Conservation (phyloP, 37 sponge, comb jelly and placozoan genomes). For the Cliona cf. orientalis region DNA sequence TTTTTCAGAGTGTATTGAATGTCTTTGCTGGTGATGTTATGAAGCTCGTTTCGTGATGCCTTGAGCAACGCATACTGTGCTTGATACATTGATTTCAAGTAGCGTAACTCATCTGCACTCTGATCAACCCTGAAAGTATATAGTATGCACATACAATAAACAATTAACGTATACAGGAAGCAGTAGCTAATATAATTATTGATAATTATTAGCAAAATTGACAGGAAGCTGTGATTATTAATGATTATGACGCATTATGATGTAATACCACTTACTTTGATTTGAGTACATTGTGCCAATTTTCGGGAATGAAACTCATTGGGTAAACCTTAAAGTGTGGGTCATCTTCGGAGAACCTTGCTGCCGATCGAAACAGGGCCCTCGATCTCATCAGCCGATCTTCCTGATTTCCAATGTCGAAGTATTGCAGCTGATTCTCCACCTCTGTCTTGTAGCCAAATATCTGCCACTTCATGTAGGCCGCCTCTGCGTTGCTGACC, state of each 20-base stretch:
- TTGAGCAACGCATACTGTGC: constrained; percentile 27
- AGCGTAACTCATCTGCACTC: constrained; percentile 24
- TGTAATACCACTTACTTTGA: constrained; percentile 1
- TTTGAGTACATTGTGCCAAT: constrained; percentile 11
- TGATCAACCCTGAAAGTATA: constrained; percentile 16
- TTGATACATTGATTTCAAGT: neutral
- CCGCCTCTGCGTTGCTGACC: constrained; percentile 13
- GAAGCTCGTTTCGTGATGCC: constrained; percentile 10
- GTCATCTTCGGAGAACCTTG: neutral
- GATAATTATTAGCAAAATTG: no score
- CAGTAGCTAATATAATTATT: no score
- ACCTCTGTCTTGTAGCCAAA: constrained; percentile 39
- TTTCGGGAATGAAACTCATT: neutral
- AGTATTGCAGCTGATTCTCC: constrained; percentile 31
- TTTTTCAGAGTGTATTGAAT: neutral
- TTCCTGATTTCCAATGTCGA: constrained; percentile 28
- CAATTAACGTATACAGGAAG: no score
- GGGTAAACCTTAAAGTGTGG: constrained; percentile 8
- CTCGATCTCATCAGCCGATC: constrained; percentile 1
- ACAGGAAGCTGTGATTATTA: no score
- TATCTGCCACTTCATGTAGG: constrained; percentile 16
- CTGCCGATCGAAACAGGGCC: constrained; percentile 23
- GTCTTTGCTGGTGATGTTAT: neutral
- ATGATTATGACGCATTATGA: no score
- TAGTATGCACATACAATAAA: no score